A percentile compares a stretch with the other conserved stretches of the same genome.
Evolutionary conservation across 2,888 invertebrate species (phyloP).

Genomic region (Drosophila mettleri): DNA sequence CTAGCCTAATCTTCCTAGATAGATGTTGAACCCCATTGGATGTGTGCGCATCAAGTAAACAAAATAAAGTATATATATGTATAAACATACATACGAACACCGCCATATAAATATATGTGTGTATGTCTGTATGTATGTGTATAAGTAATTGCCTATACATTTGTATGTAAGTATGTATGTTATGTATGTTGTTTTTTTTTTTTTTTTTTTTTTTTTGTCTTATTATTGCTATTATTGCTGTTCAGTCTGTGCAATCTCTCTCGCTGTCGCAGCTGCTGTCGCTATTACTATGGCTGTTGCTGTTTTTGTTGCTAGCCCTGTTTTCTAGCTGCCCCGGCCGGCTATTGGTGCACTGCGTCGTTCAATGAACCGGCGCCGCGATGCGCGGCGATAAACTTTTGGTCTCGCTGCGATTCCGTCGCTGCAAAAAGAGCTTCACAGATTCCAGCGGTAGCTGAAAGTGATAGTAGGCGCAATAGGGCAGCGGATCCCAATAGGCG

Average conservation of each 20-base stretch:
- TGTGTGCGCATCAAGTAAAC: slow-evolving; percentile 61
- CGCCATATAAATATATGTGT: background rate
- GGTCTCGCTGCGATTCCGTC: slow-evolving; percentile 81
- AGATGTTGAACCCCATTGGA: slow-evolving; percentile 76
- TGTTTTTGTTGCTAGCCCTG: slow-evolving; percentile 13
- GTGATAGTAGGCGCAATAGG: slow-evolving; percentile 94
- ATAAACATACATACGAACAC: too few species aligned
- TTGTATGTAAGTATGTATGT: slow-evolving; percentile 5
- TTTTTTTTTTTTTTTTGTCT: slow-evolving; percentile 4
- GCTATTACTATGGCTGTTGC: slow-evolving; percentile 41
- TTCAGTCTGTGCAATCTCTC: slow-evolving; percentile 81
- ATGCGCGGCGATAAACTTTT: slow-evolving; percentile 81
- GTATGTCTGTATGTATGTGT: background rate
- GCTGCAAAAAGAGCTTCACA: slow-evolving; percentile 86
- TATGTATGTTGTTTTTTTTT: slow-evolving; percentile 10
- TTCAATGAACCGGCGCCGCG: slow-evolving; percentile 80
- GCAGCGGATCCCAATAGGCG: slow-evolving; percentile 93
- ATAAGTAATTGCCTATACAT: background rate
- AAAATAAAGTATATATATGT: slow-evolving; percentile 45
- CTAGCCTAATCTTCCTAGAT: slow-evolving; percentile 71
- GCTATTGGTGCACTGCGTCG: slow-evolving; percentile 51
- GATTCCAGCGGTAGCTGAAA: slow-evolving; percentile 90
- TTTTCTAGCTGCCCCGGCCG: slow-evolving; percentile 35
- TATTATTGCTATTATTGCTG: slow-evolving; percentile 35
- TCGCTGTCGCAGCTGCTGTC: slow-evolving; percentile 36